phyloP scores from a whole-genome alignment of 2,113 vertebrate species.

The Diphyllodes magnificus region DNA sequence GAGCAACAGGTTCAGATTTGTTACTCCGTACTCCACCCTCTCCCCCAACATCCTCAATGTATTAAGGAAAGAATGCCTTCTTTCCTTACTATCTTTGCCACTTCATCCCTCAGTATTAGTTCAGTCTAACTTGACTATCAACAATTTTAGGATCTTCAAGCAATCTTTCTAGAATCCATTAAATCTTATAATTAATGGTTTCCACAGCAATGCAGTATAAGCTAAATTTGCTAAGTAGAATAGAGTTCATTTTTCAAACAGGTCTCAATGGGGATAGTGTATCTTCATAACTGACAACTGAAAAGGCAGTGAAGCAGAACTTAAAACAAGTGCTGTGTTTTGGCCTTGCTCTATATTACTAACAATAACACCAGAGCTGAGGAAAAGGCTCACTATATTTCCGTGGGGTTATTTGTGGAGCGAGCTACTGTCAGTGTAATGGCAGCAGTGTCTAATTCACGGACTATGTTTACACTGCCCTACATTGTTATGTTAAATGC shows the following conservation, averaged over 20 bases:
- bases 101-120: neutral
- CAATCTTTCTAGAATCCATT: conserved; percentile 8
- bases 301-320: conserved; percentile 11
- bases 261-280: neutral
- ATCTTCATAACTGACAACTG: conserved; percentile 27
- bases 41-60: neutral
- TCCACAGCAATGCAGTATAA: neutral
- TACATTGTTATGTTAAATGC: neutral
- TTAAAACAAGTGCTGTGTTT: neutral
- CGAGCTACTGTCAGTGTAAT: neutral
- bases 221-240: neutral
- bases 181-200: conserved; percentile 19
- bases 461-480: neutral
- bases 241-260: conserved; percentile 47
- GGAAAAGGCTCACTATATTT: neutral
- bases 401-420: neutral
- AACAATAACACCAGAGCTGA: neutral
- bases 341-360: neutral
- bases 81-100: neutral
- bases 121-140: conserved; percentile 6
- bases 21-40: neutral
- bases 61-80: too few species aligned
- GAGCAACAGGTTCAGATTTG: neutral
- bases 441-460: neutral
- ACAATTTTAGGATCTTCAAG: neutral